A percentile compares a stretch with the other conserved stretches of the same genome.
These are phyloP conservation scores for Xerus inauris DNA, from an alignment of 2,113 vertebrate species.

Conservation along the genomic window DNA sequence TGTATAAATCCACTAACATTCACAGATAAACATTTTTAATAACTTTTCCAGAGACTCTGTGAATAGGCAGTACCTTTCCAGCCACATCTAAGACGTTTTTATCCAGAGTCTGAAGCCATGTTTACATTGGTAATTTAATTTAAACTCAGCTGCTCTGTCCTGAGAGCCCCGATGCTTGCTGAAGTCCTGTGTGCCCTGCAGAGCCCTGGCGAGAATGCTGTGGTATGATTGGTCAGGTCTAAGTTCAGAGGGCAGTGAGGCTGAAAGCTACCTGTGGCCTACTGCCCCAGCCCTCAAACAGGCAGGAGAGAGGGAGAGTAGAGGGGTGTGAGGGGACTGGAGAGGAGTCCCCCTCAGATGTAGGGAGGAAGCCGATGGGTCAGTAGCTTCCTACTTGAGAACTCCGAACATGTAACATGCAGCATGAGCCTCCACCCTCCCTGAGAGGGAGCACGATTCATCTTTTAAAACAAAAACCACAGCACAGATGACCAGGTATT, in stretches of 20 bases:
- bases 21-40: background rate
- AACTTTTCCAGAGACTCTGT: background rate
- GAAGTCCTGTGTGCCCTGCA: background rate
- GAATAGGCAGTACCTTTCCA: background rate
- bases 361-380: no score
- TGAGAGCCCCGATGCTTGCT: background rate
- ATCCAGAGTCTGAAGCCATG: background rate
- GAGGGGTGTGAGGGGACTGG: no score
- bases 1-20: background rate
- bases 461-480: background rate
- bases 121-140: background rate
- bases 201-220: background rate
- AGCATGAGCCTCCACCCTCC: background rate
- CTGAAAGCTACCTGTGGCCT: background rate
- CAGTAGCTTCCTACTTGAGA: background rate
- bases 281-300: no score
- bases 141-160: background rate
- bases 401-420: no score
- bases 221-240: background rate
- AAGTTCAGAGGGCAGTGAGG: background rate
- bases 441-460: background rate
- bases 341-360: background rate
- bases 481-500: no score
- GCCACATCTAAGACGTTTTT: background rate
- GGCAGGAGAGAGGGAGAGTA: rapidly evolving